Evolutionary conservation across 2,888 invertebrate species (phyloP).

Genomic region (Microplitis manilae): DNA sequence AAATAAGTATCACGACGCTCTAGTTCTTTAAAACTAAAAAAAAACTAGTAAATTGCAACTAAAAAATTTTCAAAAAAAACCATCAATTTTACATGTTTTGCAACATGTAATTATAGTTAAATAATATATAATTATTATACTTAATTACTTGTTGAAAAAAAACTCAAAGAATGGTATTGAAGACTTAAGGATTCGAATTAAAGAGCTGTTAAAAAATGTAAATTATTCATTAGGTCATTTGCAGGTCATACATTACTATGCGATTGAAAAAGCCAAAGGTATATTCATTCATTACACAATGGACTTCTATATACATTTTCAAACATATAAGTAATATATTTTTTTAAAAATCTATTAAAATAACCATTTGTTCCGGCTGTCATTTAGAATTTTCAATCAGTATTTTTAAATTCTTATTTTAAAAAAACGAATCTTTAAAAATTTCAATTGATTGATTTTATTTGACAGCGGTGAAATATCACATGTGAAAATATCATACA

Average conservation of each 20-base stretch:
- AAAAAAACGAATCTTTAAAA: no score
- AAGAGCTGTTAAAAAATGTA: constrained; percentile 4
- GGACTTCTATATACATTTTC: not conserved
- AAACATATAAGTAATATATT: not conserved
- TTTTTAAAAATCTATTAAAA: no score
- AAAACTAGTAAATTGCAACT: not conserved
- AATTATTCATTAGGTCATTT: constrained; percentile 23
- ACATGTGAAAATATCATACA: no score
- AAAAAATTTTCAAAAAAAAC: not conserved
- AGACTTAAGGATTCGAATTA: not conserved
- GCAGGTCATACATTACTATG: constrained; percentile 30
- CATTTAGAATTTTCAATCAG: no score
- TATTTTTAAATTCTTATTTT: no score
- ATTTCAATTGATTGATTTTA: no score
- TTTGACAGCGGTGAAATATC: no score
- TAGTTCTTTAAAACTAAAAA: constrained; percentile 6
- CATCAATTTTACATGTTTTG: not conserved
- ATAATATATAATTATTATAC: not conserved
- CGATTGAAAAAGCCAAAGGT: constrained; percentile 16
- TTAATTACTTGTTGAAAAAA: not conserved
- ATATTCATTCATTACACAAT: constrained; percentile 16
- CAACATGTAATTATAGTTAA: no score
- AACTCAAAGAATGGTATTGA: not conserved
- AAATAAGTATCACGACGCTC: constrained; percentile 30
- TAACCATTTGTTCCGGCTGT: no score